Percentiles rank a stretch among this genome's conserved stretches.
phyloP scores from a whole-genome alignment of 2,113 vertebrate species.

The Pungitius pungitius region DNA sequence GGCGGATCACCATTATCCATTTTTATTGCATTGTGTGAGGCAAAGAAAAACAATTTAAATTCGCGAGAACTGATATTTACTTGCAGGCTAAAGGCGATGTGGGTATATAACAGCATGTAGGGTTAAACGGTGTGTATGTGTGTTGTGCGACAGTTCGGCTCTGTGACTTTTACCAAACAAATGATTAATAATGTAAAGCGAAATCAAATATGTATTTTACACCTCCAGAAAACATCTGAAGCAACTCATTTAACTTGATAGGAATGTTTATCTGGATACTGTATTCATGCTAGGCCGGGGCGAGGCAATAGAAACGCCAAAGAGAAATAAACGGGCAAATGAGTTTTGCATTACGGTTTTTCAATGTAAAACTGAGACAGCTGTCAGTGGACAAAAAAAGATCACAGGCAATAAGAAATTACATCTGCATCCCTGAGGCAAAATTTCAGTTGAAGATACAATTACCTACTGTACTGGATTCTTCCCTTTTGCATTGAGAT shows the following conservation, averaged over 20 bases:
- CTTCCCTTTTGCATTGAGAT: slow-evolving; percentile 22
- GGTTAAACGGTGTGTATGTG: slow-evolving; percentile 22
- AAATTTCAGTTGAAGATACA: slow-evolving; percentile 16
- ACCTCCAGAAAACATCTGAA: slow-evolving; percentile 45
- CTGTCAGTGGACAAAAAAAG: slow-evolving; percentile 84
- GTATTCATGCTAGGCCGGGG: slow-evolving; percentile 5
- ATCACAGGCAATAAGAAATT: slow-evolving; percentile 85
- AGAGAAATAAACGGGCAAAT: slow-evolving; percentile 8
- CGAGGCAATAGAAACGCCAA: slow-evolving; percentile 15
- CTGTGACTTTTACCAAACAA: slow-evolving; percentile 22
- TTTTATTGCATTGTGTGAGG: slow-evolving; percentile 74
- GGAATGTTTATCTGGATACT: slow-evolving; percentile 35
- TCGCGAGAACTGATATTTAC: slow-evolving; percentile 70
- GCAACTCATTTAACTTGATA: slow-evolving; percentile 41
- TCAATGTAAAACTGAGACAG: slow-evolving; percentile 45
- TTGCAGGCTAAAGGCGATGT: slow-evolving; percentile 61
- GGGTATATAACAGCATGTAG: slow-evolving; percentile 25
- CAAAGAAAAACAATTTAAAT: slow-evolving; percentile 78
- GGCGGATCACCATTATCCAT: slow-evolving; percentile 66
- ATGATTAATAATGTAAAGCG: slow-evolving; percentile 21
- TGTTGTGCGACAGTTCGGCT: slow-evolving; percentile 14
- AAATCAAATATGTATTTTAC: slow-evolving; percentile 55
- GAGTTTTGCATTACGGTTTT: slow-evolving; percentile 18
- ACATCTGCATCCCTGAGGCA: slow-evolving; percentile 78
- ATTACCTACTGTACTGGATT: slow-evolving; percentile 31